Conservation (phyloP, 1,140 invertebrate genomes). For the Cherax quadricarinatus region DNA sequence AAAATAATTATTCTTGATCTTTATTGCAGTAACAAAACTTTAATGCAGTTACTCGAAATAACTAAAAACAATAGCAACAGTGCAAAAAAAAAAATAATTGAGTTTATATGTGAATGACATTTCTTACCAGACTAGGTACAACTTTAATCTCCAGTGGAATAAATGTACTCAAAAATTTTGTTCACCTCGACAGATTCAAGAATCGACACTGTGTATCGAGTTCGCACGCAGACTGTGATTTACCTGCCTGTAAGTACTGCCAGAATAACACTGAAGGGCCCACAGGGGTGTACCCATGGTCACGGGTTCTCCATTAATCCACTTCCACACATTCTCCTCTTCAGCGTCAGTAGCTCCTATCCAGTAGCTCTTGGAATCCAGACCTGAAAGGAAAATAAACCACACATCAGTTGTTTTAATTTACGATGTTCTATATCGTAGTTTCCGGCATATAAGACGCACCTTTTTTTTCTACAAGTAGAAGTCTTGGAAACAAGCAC, state of each 20-base stretch:
- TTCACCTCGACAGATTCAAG: no score
- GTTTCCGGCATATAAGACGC: neutral
- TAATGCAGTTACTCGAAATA: no score
- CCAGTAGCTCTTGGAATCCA: slow-evolving; percentile 31
- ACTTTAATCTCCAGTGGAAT: no score
- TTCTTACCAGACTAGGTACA: no score
- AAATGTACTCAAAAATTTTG: no score
- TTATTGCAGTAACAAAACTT: no score
- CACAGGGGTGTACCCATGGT: slow-evolving; percentile 23
- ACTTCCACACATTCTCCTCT: slow-evolving; percentile 6
- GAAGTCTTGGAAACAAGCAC: neutral
- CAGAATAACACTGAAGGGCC: neutral
- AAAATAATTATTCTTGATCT: no score
- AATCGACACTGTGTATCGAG: no score
- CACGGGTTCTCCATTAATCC: slow-evolving; percentile 8
- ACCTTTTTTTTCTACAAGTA: neutral
- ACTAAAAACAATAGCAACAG: no score
- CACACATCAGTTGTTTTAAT: no score
- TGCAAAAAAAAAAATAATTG: no score
- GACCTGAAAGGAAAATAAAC: neutral
- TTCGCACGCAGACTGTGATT: neutral
- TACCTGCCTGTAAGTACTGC: neutral
- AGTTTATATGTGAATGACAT: no score
- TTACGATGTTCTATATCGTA: neutral
- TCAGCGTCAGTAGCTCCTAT: slow-evolving; percentile 16